Conservation (phyloP, 2,888 invertebrate species). For the Thysanoteuthis rhombus region DNA sequence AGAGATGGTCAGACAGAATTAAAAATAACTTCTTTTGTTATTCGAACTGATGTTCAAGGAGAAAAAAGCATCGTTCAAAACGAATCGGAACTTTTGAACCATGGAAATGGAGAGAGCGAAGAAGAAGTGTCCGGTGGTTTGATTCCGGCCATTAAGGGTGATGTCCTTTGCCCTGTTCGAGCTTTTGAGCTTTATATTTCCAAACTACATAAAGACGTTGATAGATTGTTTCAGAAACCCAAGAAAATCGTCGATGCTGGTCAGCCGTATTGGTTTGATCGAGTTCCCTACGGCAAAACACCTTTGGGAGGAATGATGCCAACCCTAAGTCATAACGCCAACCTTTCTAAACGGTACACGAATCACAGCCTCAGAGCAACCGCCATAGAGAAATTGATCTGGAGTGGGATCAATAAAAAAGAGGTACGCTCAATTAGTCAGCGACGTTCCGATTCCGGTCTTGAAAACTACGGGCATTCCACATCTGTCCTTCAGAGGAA, state of each 20-base stretch:
- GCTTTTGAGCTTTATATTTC: slow-evolving; percentile 25
- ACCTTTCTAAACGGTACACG: background rate
- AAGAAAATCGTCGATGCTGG: background rate
- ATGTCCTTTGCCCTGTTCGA: slow-evolving; percentile 1
- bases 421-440: slow-evolving; percentile 16
- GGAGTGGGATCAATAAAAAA: slow-evolving; percentile 1
- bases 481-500: background rate
- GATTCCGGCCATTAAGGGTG: background rate
- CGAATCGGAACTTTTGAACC: background rate
- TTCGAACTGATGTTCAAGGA: slow-evolving; percentile 22
- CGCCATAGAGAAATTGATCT: background rate
- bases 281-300: background rate
- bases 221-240: slow-evolving; percentile 19
- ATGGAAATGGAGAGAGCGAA: slow-evolving; percentile 16
- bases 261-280: slow-evolving; percentile 24
- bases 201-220: slow-evolving; percentile 13
- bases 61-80: slow-evolving; percentile 1
- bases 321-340: background rate
- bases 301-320: slow-evolving; percentile 1
- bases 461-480: background rate
- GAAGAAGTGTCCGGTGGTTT: background rate
- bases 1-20: background rate
- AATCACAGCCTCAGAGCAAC: background rate
- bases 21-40: background rate
- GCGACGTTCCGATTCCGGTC: background rate